Conservation (phyloP, 2,113 vertebrate genomes). For the Aythya baeri region DNA sequence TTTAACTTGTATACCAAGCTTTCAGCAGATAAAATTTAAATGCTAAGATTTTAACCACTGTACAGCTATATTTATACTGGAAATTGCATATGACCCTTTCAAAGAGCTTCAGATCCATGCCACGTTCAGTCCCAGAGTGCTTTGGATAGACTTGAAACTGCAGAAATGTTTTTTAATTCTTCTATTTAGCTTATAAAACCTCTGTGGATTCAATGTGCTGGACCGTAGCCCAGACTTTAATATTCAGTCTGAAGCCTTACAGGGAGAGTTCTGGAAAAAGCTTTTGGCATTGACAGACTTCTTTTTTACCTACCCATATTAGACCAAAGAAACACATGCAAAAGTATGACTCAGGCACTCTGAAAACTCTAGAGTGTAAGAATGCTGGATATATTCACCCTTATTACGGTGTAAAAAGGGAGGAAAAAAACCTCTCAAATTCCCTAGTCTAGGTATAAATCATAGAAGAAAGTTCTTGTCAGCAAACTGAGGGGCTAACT, state of each 20-base stretch:
- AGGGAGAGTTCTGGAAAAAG: slow-evolving; percentile 6
- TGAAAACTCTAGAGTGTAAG: neutral
- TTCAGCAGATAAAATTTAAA: slow-evolving; percentile 42
- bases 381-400: neutral
- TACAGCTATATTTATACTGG: slow-evolving; percentile 16
- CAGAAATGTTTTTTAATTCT: slow-evolving; percentile 21
- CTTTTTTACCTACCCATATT: slow-evolving; percentile 55
- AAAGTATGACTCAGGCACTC: neutral
- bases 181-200: slow-evolving; percentile 8
- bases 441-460: neutral
- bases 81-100: slow-evolving; percentile 9
- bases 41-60: neutral
- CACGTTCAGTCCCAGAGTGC: neutral
- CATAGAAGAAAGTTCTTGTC: neutral
- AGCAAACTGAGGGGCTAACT: neutral
- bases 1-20: slow-evolving; percentile 25
- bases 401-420: neutral
- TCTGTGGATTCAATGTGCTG: neutral
- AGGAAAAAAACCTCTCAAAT: neutral
- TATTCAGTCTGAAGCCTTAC: neutral
- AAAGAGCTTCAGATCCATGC: neutral
- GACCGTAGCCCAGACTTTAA: slow-evolving; percentile 35
- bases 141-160: neutral
- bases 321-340: slow-evolving; percentile 26
- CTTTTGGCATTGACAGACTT: neutral